Evolutionary conservation across 2,797 vertebrate genomes (phyloP).

Genomic region (Petrocephalus sullivani): DNA sequence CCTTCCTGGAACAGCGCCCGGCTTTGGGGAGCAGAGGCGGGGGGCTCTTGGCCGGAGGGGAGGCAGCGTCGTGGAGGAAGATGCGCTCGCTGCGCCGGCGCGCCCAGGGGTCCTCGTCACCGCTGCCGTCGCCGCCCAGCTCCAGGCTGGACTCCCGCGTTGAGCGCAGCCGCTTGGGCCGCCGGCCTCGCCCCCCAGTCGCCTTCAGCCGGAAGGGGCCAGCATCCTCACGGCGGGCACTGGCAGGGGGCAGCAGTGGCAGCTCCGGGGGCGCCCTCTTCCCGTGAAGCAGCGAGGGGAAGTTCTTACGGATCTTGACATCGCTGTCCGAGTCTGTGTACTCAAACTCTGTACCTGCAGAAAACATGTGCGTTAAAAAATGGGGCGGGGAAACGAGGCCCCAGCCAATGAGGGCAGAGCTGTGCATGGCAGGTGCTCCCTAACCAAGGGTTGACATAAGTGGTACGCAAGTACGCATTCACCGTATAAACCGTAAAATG

Average conservation of each 20-base stretch:
- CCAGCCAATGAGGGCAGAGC: no score
- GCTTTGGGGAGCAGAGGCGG: slow-evolving; percentile 63
- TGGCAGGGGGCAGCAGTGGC: slow-evolving; percentile 60
- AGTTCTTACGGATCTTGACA: slow-evolving; percentile 76
- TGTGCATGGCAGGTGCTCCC: no score
- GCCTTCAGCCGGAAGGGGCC: slow-evolving; percentile 64
- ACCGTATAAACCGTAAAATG: no score
- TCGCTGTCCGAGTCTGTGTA: slow-evolving; percentile 89
- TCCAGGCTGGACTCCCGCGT: slow-evolving; percentile 76
- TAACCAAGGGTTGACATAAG: no score
- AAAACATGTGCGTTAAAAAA: background rate
- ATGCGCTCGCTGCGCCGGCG: slow-evolving; percentile 91
- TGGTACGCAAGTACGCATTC: no score
- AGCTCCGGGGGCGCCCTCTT: slow-evolving; percentile 75
- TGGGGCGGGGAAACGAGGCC: no score
- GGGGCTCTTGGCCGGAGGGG: slow-evolving; percentile 35
- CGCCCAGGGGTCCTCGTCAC: slow-evolving; percentile 88
- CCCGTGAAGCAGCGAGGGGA: slow-evolving; percentile 71
- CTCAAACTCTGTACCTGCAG: slow-evolving; percentile 79
- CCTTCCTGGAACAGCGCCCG: slow-evolving; percentile 69
- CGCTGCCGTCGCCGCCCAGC: slow-evolving; percentile 72
- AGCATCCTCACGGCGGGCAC: slow-evolving; percentile 53
- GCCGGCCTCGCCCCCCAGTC: slow-evolving; percentile 66
- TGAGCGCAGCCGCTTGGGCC: slow-evolving; percentile 68
- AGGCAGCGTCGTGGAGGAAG: slow-evolving; percentile 80